Percentiles rank a stretch among this genome's conserved stretches.
Conservation (phyloP, 1,140 invertebrate species). For the Scaptomyza pallida region DNA sequence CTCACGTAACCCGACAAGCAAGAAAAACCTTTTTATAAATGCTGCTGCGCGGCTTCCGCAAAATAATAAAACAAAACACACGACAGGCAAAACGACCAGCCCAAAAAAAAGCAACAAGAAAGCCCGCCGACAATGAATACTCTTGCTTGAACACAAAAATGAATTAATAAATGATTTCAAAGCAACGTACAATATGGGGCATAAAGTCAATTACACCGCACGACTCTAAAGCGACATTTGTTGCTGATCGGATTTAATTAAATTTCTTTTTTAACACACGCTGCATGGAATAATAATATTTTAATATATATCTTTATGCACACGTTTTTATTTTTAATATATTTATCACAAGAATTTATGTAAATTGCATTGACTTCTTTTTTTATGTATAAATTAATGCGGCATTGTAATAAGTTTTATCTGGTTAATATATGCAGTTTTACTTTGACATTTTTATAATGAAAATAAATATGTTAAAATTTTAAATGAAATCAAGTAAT, state of each 20-base stretch:
- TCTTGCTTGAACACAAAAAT: slow-evolving; percentile 40
- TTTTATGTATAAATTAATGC: not conserved
- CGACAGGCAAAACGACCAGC: slow-evolving; percentile 20
- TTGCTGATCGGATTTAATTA: not conserved
- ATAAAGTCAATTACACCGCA: not conserved
- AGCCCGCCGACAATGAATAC: slow-evolving; percentile 44
- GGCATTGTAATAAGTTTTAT: not conserved
- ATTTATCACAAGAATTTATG: slow-evolving; percentile 3
- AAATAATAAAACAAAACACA: slow-evolving; percentile 78
- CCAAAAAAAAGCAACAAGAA: slow-evolving; percentile 19
- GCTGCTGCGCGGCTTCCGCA: slow-evolving; percentile 67
- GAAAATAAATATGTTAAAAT: not conserved
- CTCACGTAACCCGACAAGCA: slow-evolving; percentile 69
- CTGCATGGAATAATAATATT: not conserved
- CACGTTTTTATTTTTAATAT: not conserved
- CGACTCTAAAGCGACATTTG: not conserved
- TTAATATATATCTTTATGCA: not conserved
- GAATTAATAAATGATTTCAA: slow-evolving; percentile 36
- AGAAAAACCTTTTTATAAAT: slow-evolving; percentile 81
- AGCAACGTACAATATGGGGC: not conserved
- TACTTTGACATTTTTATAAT: not conserved
- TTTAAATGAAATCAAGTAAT: too few species aligned
- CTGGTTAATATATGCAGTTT: not conserved
- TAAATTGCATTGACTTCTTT: not conserved
- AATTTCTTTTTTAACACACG: not conserved